Percentiles rank a stretch among this genome's conserved stretches.
phyloP scores from a whole-genome alignment of 2,113 vertebrate species.

The Narcine bancroftii region DNA sequence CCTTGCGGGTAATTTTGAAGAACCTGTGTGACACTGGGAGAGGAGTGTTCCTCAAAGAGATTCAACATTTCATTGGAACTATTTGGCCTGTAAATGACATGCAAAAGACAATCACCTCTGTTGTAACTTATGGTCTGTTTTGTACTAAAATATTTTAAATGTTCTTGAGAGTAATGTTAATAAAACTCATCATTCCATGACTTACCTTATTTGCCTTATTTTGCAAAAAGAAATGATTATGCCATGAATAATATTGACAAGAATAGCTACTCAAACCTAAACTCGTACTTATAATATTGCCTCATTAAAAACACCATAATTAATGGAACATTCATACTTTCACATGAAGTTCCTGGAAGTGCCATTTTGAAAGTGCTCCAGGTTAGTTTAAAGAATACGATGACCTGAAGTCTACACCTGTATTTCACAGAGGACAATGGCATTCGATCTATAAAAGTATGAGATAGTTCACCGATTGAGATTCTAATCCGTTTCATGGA shows the following conservation, averaged over 20 bases:
- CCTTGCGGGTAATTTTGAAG: slow-evolving; percentile 23
- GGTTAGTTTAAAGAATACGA: too few relatives aligned
- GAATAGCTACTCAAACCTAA: neutral
- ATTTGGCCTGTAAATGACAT: neutral
- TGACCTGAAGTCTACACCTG: neutral
- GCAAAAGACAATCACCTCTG: neutral
- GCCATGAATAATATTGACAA: neutral
- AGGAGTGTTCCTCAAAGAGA: slow-evolving; percentile 18
- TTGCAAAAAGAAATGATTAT: neutral
- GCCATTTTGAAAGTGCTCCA: neutral
- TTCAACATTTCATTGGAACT: neutral
- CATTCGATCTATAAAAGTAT: neutral
- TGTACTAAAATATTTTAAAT: slow-evolving; percentile 32
- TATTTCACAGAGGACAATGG: neutral
- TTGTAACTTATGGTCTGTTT: slow-evolving; percentile 24
- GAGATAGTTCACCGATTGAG: neutral
- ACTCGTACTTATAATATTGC: neutral
- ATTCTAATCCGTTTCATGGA: neutral
- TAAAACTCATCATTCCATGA: neutral
- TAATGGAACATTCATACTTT: neutral
- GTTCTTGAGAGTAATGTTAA: slow-evolving; percentile 23
- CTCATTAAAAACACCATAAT: neutral
- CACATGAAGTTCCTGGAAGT: neutral
- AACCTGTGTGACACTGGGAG: slow-evolving; percentile 17
- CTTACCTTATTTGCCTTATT: neutral